phyloP scores from a whole-genome alignment of 1,140 invertebrate species.

The Thaumatotibia leucotreta region DNA sequence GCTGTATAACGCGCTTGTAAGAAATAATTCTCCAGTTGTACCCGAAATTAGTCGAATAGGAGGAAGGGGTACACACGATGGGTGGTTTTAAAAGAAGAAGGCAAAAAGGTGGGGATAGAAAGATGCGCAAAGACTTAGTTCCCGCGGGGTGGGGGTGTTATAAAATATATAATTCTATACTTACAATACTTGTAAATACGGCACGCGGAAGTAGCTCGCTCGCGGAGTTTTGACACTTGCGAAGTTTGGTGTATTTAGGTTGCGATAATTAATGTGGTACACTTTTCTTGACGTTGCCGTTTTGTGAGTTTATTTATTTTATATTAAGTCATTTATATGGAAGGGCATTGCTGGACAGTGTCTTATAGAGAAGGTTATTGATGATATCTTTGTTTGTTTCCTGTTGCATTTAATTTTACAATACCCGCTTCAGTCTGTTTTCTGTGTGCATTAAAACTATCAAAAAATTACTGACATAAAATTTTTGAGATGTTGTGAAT shows the following conservation, averaged over 20 bases:
- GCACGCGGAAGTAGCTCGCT: constrained; percentile 62
- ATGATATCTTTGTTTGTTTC: no score
- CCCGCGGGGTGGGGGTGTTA: constrained; percentile 64
- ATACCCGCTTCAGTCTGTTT: no score
- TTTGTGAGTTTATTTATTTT: no score
- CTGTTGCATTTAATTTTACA: no score
- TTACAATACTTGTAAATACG: constrained; percentile 77
- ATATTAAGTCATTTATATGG: no score
- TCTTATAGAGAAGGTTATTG: no score
- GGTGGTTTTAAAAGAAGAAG: constrained; percentile 74
- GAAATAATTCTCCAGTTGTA: constrained; percentile 75
- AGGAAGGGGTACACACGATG: constrained; percentile 72
- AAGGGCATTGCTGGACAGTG: no score
- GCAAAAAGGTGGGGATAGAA: constrained; percentile 75
- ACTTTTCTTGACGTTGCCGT: no score
- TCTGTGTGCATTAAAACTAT: no score
- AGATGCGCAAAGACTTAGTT: constrained; percentile 77
- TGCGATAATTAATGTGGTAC: background rate
- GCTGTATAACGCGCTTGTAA: constrained; percentile 32
- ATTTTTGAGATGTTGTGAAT: no score
- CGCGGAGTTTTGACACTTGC: constrained; percentile 37
- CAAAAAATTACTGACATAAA: no score
- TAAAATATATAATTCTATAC: constrained; percentile 77
- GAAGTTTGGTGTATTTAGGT: constrained; percentile 21
- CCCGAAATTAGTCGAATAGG: constrained; percentile 75